Evolutionary conservation across 2,888 invertebrate species (phyloP).

Genomic region (Biston betularia): DNA sequence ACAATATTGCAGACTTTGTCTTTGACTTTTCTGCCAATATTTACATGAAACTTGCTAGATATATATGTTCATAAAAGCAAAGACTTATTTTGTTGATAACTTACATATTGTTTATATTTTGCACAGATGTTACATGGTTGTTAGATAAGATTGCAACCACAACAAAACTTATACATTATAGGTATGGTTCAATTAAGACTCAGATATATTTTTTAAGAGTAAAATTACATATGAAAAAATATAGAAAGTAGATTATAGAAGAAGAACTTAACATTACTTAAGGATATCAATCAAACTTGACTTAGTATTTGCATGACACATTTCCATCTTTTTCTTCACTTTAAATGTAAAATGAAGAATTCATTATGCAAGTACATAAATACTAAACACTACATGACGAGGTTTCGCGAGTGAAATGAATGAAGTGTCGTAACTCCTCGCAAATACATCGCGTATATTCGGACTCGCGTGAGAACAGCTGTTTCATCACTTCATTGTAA

Average conservation of each 20-base stretch:
- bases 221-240: neutral
- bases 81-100: too few relatives aligned
- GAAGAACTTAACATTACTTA: neutral
- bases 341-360: neutral
- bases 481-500: conserved; percentile 76
- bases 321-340: neutral
- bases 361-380: conserved; percentile 29
- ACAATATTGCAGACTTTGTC: too few relatives aligned
- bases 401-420: conserved; percentile 40
- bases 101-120: too few relatives aligned
- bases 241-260: neutral
- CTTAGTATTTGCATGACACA: conserved; percentile 1
- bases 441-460: conserved; percentile 50
- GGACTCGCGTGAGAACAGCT: conserved; percentile 69
- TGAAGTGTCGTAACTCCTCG: conserved; percentile 57
- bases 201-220: neutral
- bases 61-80: too few relatives aligned
- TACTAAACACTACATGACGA: conserved; percentile 20
- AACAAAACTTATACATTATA: neutral
- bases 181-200: neutral
- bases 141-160: neutral
- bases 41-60: too few relatives aligned
- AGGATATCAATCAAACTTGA: neutral
- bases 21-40: too few relatives aligned
- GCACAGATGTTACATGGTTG: neutral